Base-by-base conservation (phyloP, 2,113 vertebrate genomes). In the Donacobius atricapilla region DNA sequence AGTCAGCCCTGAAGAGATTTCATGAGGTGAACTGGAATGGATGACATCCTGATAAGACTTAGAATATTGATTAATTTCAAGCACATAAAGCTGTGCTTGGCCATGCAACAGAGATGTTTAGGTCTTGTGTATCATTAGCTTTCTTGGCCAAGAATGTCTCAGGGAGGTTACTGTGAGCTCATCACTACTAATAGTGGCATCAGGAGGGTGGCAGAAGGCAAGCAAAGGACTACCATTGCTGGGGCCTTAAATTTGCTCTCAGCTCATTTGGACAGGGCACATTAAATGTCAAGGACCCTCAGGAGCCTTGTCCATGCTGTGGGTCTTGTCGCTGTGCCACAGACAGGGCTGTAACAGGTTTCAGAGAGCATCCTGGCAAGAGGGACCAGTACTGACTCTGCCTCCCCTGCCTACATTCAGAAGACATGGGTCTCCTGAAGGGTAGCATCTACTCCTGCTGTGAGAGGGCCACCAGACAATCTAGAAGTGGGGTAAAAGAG, bases 261-360 rank as follows among this genome's bases (percentile, higher is more conserved):
- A 60, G 31, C 42, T 35, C 2, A 2, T 44, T 65, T 82, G 50
- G 56, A 78, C 11, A n/a, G 15, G 33, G 28, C 30, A 68, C 25
- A 44, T 75, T 64, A 53, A 68, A 86, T 33, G 48, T 16, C 1
- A 1, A 19, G 60, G 63, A 51, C 37, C 7, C 31, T 65, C 44
- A 78, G 51, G 40, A 95, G 37, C 44, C 42, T 47, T 58, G 22
- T 57, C 15, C 13, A 15, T 2, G 0, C 33, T 86, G 21, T 66
- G 70, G 28, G 42, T 57, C 10, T 47, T 23, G 33, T 64, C 0
- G 0, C 53, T 57, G 50, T 75, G 54, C 31, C 16, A 35, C 0
- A 2, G 23, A 40, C 3, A 11, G 54, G 39, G 33, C 70, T 64
- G 64, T n/a, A 57, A 37, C 10, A 31, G 33, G n/a, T 56, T 66